Evolutionary conservation across 23 tunicate species (phyloP), one percentile per base, ranked within the genome.

Genomic region (Oikopleura vanhoeffeni): DNA sequence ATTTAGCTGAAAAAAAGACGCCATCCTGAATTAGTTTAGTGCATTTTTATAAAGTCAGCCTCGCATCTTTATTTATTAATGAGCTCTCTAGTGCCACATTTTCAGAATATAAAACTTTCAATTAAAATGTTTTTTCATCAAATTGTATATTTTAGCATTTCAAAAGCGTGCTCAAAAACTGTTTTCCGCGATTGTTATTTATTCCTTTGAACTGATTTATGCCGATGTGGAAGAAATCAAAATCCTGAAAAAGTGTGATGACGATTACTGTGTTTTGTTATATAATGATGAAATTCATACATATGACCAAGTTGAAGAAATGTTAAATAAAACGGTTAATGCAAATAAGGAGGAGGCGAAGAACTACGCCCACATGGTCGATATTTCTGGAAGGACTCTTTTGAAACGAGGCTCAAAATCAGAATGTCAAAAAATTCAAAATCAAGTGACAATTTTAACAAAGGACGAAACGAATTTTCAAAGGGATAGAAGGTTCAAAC

Each of bases 271-370:
- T n/a, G 77, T 88, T 24, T 84, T 92, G 85, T 83, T 92, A 24
- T 92, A 58, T 86, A 92, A 92, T 84, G 97, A 92, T 41, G 97
- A 92, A 75, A 41, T 87, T 39, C 97, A 92, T 67, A 89, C 97
- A 1, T 92, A 86, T 83, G 97, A 92, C 49, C 86, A 86, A 40
- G 97, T 92, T 27, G 90, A 89, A 34, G 40, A 76, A 2, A 84
- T 87, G 41, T 57, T 92, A 0, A 79, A 76, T 34, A 40, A 41
- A 27, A 91, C 93, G 3, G 57, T 88, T 8, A 18, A 76, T 24
- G 91, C 91, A 40, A 58, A 85, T 1, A 41, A 41, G n/a, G 41
- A 40, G 13, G 39, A n/a, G 34, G 97, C 91, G 13, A 67, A 90
- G 1, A 91, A 87, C 75, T 92, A 76, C 76, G 97, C 97, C 2